Evolutionary conservation across 1,140 invertebrate genomes (phyloP), one percentile per base, ranked within the genome.

Genomic region (Arctopsyche grandis): DNA sequence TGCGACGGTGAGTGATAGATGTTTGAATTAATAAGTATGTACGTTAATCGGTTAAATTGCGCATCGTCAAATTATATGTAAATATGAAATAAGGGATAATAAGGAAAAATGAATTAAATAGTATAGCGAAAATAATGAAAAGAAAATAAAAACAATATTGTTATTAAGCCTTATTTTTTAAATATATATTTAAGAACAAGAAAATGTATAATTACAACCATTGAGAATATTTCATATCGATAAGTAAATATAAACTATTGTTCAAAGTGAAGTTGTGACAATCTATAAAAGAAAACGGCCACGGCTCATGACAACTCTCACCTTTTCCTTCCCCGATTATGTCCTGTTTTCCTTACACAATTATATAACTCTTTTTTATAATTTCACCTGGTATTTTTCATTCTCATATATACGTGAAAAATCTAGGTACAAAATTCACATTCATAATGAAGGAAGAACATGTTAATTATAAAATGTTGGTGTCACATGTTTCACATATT

Each of bases 161-260:
- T 82, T 80, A 80, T 82, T 82, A 82, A 82, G 81, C 81, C 81
- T 82, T 82, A 81, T 83, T 80, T 83, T 84, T 87, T 88, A 84
- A 88, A 88, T 87, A 88, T 88, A 88, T 89, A 89, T 89, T 88
- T 89, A 66, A 89, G 88, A 89, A 89, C 88, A 88, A 88, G 88
- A 89, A 83, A 89, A 89, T 89, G 88, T 89, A 89, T 88, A 88
- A 86, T 88, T 88, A 89, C 88, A 89, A 89, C 88, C 88, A 88
- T 89, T 86, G 88, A 89, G 88, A 87, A 88, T 89, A 88, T 89
- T 88, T 88, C 87, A 89, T 89, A 89, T 89, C 87, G 86, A 88
- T 88, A 88, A 66, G 21, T 66, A 63, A 87, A 85, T 89, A 88
- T 88, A 88, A 88, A 88, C 88, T 89, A 89, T 89, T 88, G 87